A percentile compares a stretch with the other conserved stretches of the same genome.
Conservation (phyloP, 2,797 vertebrate genomes). For the Hylomyscus alleni region DNA sequence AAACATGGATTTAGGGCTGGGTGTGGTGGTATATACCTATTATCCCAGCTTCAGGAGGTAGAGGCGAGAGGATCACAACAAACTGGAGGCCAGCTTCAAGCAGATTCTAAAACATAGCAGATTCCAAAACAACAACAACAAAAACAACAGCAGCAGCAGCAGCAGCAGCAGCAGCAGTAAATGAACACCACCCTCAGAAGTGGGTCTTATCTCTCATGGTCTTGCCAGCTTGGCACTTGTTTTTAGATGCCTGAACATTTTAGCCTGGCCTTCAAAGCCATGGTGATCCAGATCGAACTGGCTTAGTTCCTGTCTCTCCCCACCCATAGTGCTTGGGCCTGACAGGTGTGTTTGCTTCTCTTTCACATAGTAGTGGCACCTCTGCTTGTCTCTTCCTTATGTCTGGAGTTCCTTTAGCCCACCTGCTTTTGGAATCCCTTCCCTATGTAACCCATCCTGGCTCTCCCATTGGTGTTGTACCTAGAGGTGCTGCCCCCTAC, state of each 20-base stretch:
- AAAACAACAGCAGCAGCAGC: neutral
- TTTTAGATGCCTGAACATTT: neutral
- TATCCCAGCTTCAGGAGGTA: neutral
- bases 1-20: neutral
- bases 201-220: neutral
- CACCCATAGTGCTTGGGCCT: neutral
- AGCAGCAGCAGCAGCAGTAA: neutral
- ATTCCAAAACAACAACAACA: neutral
- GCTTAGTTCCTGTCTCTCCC: neutral
- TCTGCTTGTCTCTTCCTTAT: neutral
- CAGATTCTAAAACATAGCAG: neutral
- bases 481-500: neutral
- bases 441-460: neutral
- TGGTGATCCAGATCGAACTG: neutral
- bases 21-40: neutral
- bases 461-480: neutral
- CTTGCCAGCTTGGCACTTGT: neutral
- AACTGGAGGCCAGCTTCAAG: neutral
- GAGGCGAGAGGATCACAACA: neutral
- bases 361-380: neutral
- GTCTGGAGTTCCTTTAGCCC: neutral
- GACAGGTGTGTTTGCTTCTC: neutral
- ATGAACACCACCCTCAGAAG: neutral
- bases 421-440: neutral
- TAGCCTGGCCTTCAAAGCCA: neutral